phyloP scores from a whole-genome alignment of 2,797 vertebrate genomes.

The Lepilemur septentrionalis region DNA sequence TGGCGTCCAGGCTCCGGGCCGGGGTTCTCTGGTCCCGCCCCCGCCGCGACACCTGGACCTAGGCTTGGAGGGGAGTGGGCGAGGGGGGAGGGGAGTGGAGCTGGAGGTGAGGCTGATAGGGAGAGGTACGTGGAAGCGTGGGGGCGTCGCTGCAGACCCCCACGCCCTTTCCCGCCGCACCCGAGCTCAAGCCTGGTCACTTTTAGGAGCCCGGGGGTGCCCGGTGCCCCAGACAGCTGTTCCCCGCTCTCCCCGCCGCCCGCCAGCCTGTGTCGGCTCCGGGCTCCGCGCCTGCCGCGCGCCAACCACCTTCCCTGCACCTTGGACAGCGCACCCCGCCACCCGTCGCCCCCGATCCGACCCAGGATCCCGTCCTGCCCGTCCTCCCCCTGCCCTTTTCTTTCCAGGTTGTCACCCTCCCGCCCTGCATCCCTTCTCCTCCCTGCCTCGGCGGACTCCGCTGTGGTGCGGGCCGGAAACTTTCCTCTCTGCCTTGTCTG shows the following conservation, averaged over 20 bases:
- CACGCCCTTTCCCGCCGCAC: background rate
- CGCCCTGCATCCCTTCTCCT: background rate
- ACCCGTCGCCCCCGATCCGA: background rate
- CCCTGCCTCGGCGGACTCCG: background rate
- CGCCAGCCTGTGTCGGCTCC: background rate
- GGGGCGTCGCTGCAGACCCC: background rate
- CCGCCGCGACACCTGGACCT: background rate
- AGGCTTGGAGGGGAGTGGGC: constrained; percentile 14
- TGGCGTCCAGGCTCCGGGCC: background rate
- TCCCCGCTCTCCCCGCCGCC: background rate
- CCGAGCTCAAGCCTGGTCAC: background rate
- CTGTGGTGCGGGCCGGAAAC: constrained; percentile 57
- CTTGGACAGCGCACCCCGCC: constrained; percentile 75
- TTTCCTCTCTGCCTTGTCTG: constrained; percentile 49
- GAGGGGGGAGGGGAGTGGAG: constrained; percentile 56
- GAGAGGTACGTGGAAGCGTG: background rate
- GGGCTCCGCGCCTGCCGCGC: background rate
- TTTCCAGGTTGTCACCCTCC: background rate
- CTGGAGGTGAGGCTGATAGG: constrained; percentile 31
- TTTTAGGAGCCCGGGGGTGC: constrained; percentile 47
- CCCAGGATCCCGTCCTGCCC: background rate
- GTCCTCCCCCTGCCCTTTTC: background rate
- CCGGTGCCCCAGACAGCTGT: constrained; percentile 10
- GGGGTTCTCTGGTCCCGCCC: background rate
- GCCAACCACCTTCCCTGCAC: constrained; percentile 44